phyloP scores from a whole-genome alignment of 2,888 invertebrate genomes.

The Sceliomorpha sp. region DNA sequence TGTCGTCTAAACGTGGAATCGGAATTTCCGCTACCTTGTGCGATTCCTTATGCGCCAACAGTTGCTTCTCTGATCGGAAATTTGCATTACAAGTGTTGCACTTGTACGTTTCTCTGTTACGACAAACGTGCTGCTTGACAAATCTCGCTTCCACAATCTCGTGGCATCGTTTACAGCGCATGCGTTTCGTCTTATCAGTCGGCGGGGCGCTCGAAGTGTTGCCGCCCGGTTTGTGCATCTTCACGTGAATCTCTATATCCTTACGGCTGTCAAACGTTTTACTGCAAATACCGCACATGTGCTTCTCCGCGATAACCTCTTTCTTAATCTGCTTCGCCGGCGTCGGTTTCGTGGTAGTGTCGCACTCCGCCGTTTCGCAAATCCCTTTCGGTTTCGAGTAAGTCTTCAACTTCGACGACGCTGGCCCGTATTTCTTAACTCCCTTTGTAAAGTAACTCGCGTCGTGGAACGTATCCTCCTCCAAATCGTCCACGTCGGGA shows the following conservation, averaged over 20 bases:
- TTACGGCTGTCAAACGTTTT: conserved; percentile 61
- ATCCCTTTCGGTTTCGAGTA: background rate
- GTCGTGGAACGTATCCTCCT: no score
- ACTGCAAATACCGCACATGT: conserved; percentile 70
- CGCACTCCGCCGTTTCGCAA: conserved; percentile 8
- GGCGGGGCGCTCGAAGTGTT: background rate
- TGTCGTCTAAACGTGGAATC: no score
- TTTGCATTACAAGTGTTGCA: conserved; percentile 63
- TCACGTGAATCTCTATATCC: conserved; percentile 69
- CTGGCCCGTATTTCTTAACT: conserved; percentile 37
- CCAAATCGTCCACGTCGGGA: conserved; percentile 15
- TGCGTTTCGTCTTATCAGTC: conserved; percentile 67
- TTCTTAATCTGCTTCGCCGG: background rate
- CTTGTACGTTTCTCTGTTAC: conserved; percentile 58
- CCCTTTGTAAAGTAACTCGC: no score
- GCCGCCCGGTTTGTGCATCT: conserved; percentile 56
- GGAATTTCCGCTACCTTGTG: conserved; percentile 12
- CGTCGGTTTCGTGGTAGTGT: conserved; percentile 8
- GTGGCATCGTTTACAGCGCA: conserved; percentile 77
- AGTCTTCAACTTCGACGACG: conserved; percentile 9
- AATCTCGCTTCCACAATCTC: conserved; percentile 73
- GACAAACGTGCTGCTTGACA: conserved; percentile 73
- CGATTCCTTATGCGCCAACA: conserved; percentile 47
- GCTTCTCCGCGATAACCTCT: conserved; percentile 44
- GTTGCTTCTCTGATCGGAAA: conserved; percentile 50